phyloP scores from a whole-genome alignment of 2,888 invertebrate species.

The Epirrhoe alternata region DNA sequence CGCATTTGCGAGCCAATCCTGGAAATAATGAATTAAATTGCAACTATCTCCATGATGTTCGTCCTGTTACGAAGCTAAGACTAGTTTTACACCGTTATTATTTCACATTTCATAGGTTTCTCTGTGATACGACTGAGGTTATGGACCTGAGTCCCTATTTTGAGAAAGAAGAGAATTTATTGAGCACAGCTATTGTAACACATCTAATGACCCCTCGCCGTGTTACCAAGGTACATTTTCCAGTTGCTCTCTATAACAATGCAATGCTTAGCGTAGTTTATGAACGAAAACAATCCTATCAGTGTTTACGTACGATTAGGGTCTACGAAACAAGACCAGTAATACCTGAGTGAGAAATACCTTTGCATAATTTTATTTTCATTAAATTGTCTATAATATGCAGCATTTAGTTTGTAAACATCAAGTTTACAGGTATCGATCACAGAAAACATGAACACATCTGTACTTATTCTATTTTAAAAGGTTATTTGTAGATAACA shows the following conservation, averaged over 20 bases:
- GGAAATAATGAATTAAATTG: slow-evolving; percentile 79
- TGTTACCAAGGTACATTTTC: slow-evolving; percentile 72
- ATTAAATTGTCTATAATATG: neutral
- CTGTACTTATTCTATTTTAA: neutral
- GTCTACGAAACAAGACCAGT: slow-evolving; percentile 10
- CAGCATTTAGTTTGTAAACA: neutral
- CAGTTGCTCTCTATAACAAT: slow-evolving; percentile 49
- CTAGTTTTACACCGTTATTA: slow-evolving; percentile 55
- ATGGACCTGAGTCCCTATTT: slow-evolving; percentile 79
- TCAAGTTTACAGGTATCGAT: neutral
- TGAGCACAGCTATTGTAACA: slow-evolving; percentile 68
- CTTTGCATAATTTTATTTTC: neutral
- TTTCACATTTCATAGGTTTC: slow-evolving; percentile 72
- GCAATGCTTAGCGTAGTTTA: slow-evolving; percentile 39
- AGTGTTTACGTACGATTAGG: slow-evolving; percentile 68
- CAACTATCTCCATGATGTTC: slow-evolving; percentile 59
- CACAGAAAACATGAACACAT: neutral
- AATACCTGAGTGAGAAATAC: neutral
- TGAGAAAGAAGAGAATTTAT: slow-evolving; percentile 74
- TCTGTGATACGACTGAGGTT: slow-evolving; percentile 77
- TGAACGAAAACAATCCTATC: slow-evolving; percentile 70
- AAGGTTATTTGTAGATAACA: slow-evolving; percentile 4
- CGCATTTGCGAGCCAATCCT: slow-evolving; percentile 72
- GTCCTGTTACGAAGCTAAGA: slow-evolving; percentile 49
- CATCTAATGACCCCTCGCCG: slow-evolving; percentile 78